A percentile compares a stretch with the other conserved stretches of the same genome.
Conservation (phyloP, 2,888 invertebrate species). For the Dichetophora obliterata region DNA sequence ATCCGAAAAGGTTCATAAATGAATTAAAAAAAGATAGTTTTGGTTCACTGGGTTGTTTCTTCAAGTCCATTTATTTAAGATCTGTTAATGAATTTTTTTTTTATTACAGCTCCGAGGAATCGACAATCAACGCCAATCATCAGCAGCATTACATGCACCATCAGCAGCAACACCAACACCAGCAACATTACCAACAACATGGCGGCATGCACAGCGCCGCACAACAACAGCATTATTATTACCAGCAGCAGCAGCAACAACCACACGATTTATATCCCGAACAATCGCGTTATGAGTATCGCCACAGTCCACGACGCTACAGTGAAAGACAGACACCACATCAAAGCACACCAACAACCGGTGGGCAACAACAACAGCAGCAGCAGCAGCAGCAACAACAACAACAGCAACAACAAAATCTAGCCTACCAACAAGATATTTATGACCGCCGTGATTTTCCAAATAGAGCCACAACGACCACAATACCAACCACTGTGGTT, state of each 20-base stretch:
- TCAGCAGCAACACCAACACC: conserved; percentile 46
- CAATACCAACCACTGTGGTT: conserved; percentile 53
- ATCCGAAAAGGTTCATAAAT: no score
- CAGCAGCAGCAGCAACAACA: conserved; percentile 51
- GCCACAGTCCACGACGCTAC: conserved; percentile 68
- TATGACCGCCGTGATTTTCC: conserved; percentile 69
- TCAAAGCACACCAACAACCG: conserved; percentile 55
- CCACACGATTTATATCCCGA: conserved; percentile 63
- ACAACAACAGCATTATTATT: conserved; percentile 46
- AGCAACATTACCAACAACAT: conserved; percentile 55
- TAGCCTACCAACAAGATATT: conserved; percentile 67
- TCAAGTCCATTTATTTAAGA: conserved; percentile 30
- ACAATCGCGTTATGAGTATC: conserved; percentile 63
- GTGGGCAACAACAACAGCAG: conserved; percentile 39
- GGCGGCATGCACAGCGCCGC: not conserved
- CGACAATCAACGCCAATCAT: conserved; percentile 65
- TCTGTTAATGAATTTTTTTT: conserved; percentile 61
- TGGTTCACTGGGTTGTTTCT: no score
- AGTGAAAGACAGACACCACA: conserved; percentile 60
- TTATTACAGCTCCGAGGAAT: conserved; percentile 67
- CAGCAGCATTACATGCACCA: conserved; percentile 41
- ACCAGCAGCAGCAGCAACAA: conserved; percentile 51
- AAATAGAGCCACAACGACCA: conserved; percentile 60
- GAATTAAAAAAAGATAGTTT: no score
- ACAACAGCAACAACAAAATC: conserved; percentile 57